phyloP scores from a whole-genome alignment of 2,797 vertebrate species.

The Coreius guichenoti region DNA sequence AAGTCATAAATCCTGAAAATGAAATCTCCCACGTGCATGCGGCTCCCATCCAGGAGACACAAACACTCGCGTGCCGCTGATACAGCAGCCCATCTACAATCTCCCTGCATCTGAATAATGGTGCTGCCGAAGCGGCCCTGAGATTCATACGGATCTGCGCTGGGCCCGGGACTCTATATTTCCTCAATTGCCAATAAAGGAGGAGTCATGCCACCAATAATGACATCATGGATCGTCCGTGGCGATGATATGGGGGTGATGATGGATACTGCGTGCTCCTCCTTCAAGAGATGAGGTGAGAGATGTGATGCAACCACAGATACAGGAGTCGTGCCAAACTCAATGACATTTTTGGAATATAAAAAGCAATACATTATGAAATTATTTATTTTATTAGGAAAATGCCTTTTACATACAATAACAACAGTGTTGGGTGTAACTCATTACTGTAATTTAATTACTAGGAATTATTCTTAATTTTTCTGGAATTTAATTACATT shows the following conservation, averaged over 20 bases:
- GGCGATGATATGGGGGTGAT: conserved; percentile 23
- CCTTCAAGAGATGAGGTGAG: conserved; percentile 10
- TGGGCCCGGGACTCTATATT: conserved; percentile 11
- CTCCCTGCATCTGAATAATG: conserved; percentile 49
- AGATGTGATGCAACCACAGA: not conserved
- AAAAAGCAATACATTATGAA: not conserved
- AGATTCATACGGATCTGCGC: conserved; percentile 20
- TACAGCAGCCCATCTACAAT: conserved; percentile 37
- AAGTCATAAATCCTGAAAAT: conserved; percentile 58
- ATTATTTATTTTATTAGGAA: not conserved
- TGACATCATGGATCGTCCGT: conserved; percentile 31
- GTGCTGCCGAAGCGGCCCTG: not conserved
- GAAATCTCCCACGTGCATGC: conserved; percentile 14
- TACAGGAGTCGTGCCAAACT: not conserved
- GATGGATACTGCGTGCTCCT: conserved; percentile 25
- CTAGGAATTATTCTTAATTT: not conserved
- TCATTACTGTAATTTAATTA: not conserved
- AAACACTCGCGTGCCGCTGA: conserved; percentile 27
- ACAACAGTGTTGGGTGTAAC: not conserved
- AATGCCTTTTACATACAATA: not conserved
- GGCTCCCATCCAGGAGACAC: conserved; percentile 16
- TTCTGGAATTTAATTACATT: not conserved
- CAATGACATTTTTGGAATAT: not conserved
- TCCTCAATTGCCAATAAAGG: conserved; percentile 44
- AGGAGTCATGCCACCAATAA: conserved; percentile 37